phyloP scores from a whole-genome alignment of 1,140 invertebrate genomes.

The Papilio aristodemus region DNA sequence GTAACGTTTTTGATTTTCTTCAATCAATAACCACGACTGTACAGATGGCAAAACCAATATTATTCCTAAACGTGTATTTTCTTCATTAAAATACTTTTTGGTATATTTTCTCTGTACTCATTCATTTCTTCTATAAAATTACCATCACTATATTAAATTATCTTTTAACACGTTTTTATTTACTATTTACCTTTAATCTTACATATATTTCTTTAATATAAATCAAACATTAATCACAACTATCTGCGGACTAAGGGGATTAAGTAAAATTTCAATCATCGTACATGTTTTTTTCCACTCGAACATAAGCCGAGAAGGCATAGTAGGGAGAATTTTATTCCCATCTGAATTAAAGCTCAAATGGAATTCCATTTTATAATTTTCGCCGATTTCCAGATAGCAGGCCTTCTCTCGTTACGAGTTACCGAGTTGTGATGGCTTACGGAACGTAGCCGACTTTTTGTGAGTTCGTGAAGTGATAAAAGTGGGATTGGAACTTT shows the following conservation, averaged over 20 bases:
- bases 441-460: slow-evolving; percentile 35
- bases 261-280: slow-evolving; percentile 70
- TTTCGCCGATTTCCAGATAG: slow-evolving; percentile 50
- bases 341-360: slow-evolving; percentile 60
- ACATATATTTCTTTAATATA: neutral
- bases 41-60: no score
- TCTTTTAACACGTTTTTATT: no score
- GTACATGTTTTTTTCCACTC: slow-evolving; percentile 40
- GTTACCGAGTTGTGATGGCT: slow-evolving; percentile 35
- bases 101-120: no score
- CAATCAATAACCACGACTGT: neutral
- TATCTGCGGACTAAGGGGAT: slow-evolving; percentile 47
- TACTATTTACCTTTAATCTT: no score
- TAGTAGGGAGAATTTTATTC: slow-evolving; percentile 53
- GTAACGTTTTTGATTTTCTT: neutral
- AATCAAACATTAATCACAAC: slow-evolving; percentile 38
- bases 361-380: slow-evolving; percentile 65
- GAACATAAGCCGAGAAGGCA: slow-evolving; percentile 43
- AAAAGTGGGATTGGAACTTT: slow-evolving; percentile 24
- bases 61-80: no score
- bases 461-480: slow-evolving; percentile 30
- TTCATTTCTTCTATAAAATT: no score
- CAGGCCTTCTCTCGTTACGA: slow-evolving; percentile 36
- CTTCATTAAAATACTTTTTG: no score
- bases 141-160: no score